Percentiles rank a stretch among this genome's conserved stretches.
These are phyloP conservation scores for Semotilus atromaculatus DNA, from an alignment of 2,797 vertebrate genomes.

Conservation along the genomic window DNA sequence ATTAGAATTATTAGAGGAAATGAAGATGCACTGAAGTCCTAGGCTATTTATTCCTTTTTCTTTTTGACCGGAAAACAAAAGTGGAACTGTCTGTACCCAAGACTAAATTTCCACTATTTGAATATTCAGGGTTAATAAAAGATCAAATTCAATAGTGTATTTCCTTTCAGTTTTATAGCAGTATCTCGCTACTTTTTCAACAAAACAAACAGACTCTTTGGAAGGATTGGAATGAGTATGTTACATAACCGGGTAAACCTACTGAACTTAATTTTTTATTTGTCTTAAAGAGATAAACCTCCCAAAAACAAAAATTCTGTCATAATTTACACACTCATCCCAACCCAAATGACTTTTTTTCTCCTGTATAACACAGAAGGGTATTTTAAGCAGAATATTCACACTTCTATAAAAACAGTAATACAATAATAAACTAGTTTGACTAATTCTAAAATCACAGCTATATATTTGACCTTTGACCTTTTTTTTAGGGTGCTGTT, in stretches of 20 bases:
- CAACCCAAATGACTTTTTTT: neutral
- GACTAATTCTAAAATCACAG: neutral
- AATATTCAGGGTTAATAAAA: constrained; percentile 25
- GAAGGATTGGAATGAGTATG: neutral
- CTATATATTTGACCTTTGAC: neutral
- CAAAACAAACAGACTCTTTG: neutral
- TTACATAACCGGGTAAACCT: neutral
- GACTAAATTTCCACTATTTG: constrained; percentile 1
- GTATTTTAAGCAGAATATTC: neutral
- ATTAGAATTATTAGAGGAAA: constrained; percentile 17
- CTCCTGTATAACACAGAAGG: neutral
- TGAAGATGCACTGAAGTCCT: constrained; percentile 17
- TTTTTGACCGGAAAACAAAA: neutral
- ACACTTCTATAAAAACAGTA: neutral
- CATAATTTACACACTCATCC: neutral
- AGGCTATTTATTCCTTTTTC: constrained; percentile 33
- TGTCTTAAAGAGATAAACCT: neutral
- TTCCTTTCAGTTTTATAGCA: constrained; percentile 23
- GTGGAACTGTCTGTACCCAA: neutral
- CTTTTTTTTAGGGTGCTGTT: neutral
- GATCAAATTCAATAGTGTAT: constrained; percentile 20
- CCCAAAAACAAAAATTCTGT: neutral
- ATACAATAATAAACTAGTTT: too few species aligned
- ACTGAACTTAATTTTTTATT: neutral
- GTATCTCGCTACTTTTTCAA: neutral